phyloP scores from a whole-genome alignment of 2,888 invertebrate species.

The Trissoscelio sp. region DNA sequence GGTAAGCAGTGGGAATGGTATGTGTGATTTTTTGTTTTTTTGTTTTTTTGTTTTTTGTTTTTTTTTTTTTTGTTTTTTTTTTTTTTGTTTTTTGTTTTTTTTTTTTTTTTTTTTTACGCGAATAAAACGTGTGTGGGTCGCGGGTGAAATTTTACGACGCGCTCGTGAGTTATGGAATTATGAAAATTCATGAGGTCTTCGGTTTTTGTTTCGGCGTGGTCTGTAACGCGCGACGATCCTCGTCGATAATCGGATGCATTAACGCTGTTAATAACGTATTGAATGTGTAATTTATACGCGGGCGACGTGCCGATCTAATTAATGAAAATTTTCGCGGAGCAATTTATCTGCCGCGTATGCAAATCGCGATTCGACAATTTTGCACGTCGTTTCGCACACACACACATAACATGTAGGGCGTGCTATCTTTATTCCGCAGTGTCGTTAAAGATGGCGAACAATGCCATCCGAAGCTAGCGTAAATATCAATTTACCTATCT shows the following conservation, averaged over 20 bases:
- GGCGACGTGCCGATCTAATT: constrained; percentile 36
- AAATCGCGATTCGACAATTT: constrained; percentile 54
- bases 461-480: constrained; percentile 59
- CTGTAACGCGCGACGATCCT: constrained; percentile 5
- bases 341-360: constrained; percentile 52
- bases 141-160: constrained; percentile 1
- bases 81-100: too few relatives aligned
- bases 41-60: too few relatives aligned
- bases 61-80: too few relatives aligned
- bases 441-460: constrained; percentile 66
- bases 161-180: constrained; percentile 43
- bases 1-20: too few relatives aligned
- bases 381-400: constrained; percentile 59
- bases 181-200: constrained; percentile 50
- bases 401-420: too few relatives aligned
- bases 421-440: constrained; percentile 43
- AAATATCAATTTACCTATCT: constrained; percentile 67
- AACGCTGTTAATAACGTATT: constrained; percentile 44
- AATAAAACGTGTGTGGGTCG: not conserved
- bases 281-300: constrained; percentile 39
- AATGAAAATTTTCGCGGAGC: constrained; percentile 51
- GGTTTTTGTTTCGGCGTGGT: constrained; percentile 16
- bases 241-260: constrained; percentile 34
- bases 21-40: too few relatives aligned
- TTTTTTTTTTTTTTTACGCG: too few relatives aligned